Base-by-base conservation (phyloP, 1,140 invertebrate genomes). In the Drosophila triauraria region DNA sequence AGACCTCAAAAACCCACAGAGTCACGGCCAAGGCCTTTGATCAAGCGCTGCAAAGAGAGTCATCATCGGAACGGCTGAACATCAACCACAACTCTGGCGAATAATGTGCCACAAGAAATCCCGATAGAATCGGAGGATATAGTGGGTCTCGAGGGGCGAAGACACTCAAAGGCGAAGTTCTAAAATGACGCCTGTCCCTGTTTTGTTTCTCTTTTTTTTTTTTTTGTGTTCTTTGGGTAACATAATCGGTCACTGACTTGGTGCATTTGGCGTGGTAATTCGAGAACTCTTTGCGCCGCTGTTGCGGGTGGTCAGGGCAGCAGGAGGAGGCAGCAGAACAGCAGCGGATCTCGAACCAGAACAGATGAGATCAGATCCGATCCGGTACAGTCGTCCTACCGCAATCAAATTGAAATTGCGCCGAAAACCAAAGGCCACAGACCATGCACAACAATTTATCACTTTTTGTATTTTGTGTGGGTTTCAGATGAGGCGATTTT, bases 171-270 rank as follows among this genome's bases (percentile, higher is more conserved):
- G 54, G 44, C 64, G 51, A 70, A 64, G 80, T 74, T 81, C 67
- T 85, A 81, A 81, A 85, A 86, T 87, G 83, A 86, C 83, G 83
- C 63, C 75, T 82, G 78, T 87, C 78, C 64, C 43, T 68, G 68
- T 72, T 56, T 48, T 38, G 43, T 71, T 72, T 20, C 38, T 71
- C 15, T 27, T 50, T 43, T 38, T 38, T 38, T 23, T 25, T 27
- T 71, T 64, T 78, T 53, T 71, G 63, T 74, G 67, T 81, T 72
- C 85, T 88, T 90, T 90, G 85, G 85, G 85, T 90, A 90, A 90
- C 81, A 90, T 90, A 90, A 90, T 90, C 85, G 85, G 85, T 90
- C 85, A 90, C 85, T 90, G 85, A 90, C 85, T 90, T 85, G 78
- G 47, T 54, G 53, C 85, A 90, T 90, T 90, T 90, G 85, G 85